Evolutionary conservation across 2,797 vertebrate genomes (phyloP), one percentile per base, ranked within the genome.

Genomic region (Xyrichtys novacula): DNA sequence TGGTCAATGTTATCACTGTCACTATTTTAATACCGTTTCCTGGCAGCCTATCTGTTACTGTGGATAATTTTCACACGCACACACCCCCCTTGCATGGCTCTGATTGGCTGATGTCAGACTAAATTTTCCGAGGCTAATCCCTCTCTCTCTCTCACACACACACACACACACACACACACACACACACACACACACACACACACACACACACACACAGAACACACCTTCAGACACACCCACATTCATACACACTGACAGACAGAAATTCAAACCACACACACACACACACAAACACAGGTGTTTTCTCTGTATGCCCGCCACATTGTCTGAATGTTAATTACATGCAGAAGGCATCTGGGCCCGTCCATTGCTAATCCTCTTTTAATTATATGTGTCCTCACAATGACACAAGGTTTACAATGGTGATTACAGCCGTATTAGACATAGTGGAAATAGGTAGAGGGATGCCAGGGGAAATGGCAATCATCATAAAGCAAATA

Each of bases 311-410:
- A 71, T 83, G 77, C 73, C 66, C 71, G 89, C 84, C 88, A 85
- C 92, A 93, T 93, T 92, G 89, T 92, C 86, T 92, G 91, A 94
- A 93, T 93, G 92, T 93, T 93, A 94, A 94, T 93, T 91, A 93
- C 89, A 90, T 91, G 91, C 87, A 81, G 83, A 57, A 85, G 88
- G 90, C 89, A 93, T 94, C 90, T 91, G 90, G 90, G 85, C 88
- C 85, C 83, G 85, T 90, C 89, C 85, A 58, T 76, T 81, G 80
- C 86, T 93, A 94, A 94, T 94, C 93, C 92, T 87, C 88, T 91
- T 93, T 93, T 94, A 93, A 94, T 93, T 93, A 92, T 91, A 90
- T 84, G 85, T 90, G 88, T 92, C 90, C 87, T 85, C 84, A 83
- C 88, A 87, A 80, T 90, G 90, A 89, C 87, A 86, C 88, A 90